Evolutionary conservation across 1,140 invertebrate genomes (phyloP).

Genomic region (Cotesia vestalis): DNA sequence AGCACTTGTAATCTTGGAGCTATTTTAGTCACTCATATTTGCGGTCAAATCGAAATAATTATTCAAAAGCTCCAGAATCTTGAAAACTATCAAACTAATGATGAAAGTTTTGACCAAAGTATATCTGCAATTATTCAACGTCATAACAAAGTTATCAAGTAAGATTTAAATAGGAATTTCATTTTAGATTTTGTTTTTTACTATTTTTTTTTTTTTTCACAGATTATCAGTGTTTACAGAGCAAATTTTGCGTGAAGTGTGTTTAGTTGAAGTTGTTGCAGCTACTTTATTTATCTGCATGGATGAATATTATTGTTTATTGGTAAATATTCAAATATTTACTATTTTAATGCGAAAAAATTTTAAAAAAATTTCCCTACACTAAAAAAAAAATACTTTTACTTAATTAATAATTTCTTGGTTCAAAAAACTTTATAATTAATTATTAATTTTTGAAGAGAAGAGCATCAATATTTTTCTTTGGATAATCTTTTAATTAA

Average conservation of each 20-base stretch:
- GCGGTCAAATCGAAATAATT: no score
- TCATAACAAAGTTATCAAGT: no score
- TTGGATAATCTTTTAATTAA: not conserved
- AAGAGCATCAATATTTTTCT: no score
- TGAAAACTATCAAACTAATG: not conserved
- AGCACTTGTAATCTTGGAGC: slow-evolving; percentile 35
- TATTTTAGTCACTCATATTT: not conserved
- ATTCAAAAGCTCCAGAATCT: no score
- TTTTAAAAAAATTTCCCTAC: not conserved
- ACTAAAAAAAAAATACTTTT: no score
- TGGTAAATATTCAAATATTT: slow-evolving; percentile 15
- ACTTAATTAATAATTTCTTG: no score
- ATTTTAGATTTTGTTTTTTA: no score
- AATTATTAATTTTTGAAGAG: no score
- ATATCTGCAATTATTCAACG: no score
- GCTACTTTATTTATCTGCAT: slow-evolving; percentile 41
- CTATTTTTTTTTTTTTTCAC: not conserved
- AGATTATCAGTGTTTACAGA: slow-evolving; percentile 34
- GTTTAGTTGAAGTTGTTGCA: slow-evolving; percentile 37
- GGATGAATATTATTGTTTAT: slow-evolving; percentile 44
- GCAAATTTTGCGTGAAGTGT: slow-evolving; percentile 38
- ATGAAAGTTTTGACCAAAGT: not conserved
- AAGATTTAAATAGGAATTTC: not conserved
- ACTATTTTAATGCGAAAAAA: not conserved
- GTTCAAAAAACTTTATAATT: no score